phyloP scores from a whole-genome alignment of 2,888 invertebrate genomes.

The Amblyjoppa proteus region DNA sequence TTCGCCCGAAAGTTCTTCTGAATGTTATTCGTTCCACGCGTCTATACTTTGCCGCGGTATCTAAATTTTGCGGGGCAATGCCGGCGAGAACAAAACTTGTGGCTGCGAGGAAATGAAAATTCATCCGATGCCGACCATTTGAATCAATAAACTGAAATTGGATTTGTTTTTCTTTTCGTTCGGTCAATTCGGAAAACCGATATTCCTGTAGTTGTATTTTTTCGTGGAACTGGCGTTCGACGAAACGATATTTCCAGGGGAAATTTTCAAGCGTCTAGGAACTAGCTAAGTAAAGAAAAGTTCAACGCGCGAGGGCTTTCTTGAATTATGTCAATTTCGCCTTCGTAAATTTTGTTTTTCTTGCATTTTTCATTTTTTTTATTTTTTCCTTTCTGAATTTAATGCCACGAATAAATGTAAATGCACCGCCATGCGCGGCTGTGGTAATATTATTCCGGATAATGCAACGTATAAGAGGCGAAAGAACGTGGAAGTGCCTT shows the following conservation, averaged over 20 bases:
- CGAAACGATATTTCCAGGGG: neutral
- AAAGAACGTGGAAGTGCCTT: conserved; percentile 16
- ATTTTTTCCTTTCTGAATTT: neutral
- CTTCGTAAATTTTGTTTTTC: neutral
- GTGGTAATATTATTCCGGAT: conserved; percentile 19
- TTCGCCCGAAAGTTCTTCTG: conserved; percentile 11
- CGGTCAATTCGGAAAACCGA: neutral
- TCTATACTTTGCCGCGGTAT: conserved; percentile 2
- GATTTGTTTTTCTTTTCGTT: neutral
- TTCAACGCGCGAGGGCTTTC: neutral
- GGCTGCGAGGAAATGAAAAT: neutral
- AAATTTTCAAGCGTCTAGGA: neutral
- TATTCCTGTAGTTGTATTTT: neutral
- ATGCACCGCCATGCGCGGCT: conserved; percentile 5
- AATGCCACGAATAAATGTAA: neutral
- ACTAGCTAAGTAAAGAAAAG: neutral
- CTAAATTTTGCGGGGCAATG: neutral
- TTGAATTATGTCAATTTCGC: neutral
- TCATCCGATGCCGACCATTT: neutral
- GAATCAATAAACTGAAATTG: neutral
- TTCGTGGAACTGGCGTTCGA: neutral
- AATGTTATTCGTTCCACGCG: conserved; percentile 1
- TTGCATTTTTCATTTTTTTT: neutral
- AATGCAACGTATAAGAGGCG: conserved; percentile 10
- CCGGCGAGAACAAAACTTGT: neutral